Percentiles rank a stretch among this genome's conserved stretches.
Evolutionary conservation across 2,888 invertebrate species (phyloP).

Genomic region (Apamea epomidion): DNA sequence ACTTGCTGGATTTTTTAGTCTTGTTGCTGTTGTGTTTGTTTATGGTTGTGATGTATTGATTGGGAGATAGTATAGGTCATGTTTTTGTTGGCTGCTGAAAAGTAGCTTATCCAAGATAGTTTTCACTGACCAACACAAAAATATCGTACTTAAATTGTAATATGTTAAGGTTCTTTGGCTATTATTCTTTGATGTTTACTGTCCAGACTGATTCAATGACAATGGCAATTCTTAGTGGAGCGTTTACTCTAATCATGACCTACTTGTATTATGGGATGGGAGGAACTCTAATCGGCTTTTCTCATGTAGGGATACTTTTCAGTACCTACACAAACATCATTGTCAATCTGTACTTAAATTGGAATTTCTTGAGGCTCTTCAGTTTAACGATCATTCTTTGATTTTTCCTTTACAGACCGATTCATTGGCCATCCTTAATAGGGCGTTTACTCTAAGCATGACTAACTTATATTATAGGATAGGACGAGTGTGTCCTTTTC

Average conservation of each 20-base stretch:
- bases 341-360: not conserved
- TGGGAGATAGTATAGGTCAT: not conserved
- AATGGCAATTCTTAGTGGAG: not conserved
- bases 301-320: no score
- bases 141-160: not conserved
- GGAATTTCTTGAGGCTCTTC: not conserved
- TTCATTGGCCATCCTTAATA: not conserved
- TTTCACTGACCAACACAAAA: no score
- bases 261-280: not conserved
- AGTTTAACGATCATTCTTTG: not conserved
- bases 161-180: not conserved
- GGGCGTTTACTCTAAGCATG: not conserved
- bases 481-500: no score
- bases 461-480: not conserved
- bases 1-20: constrained; percentile 60
- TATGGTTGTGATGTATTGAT: constrained; percentile 12
- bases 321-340: no score
- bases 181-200: not conserved
- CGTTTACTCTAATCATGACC: not conserved
- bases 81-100: not conserved
- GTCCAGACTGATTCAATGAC: no score
- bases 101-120: not conserved
- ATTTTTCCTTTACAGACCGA: not conserved
- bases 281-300: not conserved
- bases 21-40: constrained; percentile 32